Evolutionary conservation across 2,113 vertebrate species (phyloP), one percentile per base, ranked within the genome.

Genomic region (Pterophyllum scalare): DNA sequence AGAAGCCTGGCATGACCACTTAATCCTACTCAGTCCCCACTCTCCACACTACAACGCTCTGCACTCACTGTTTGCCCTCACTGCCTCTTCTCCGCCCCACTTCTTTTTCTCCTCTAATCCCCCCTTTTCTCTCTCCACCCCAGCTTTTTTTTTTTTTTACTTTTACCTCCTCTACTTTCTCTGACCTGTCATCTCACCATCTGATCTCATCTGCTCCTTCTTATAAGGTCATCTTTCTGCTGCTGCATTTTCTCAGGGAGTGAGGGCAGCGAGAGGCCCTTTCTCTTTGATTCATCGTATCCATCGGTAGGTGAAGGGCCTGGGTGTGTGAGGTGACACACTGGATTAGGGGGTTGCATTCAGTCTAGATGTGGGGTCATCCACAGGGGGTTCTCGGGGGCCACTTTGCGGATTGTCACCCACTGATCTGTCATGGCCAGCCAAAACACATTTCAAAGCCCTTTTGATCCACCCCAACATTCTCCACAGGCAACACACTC

Each of bases 351-450:
- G 65, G 75, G 80, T 81, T 64, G 81, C 72, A 87, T 94, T 93
- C 80, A 93, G 78, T 79, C 59, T 56, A 84, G 77, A 91, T 87
- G 64, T 59, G 72, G 87, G 88, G 89, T 93, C 90, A 88, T 84
- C 81, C 59, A 31, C 38, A 28, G 88, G 87, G 90, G 90, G 87
- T 88, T 87, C 83, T 86, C 15, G 6, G 72, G 56, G 90, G 77
- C 60, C 7, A 49, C 81, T 88, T 86, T 82, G 85, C 75, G 74
- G 64, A 86, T 87, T 86, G 87, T 91, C 70, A 56, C 89, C 85
- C 76, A 88, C 87, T 92, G 90, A 91, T 91, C 90, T 91, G 91
- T 93, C 92, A 91, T 61, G 88, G 87, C 62, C 81, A 87, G 81
- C 87, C 84, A 91, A 87, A 92, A 91, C 86, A 90, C 79, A 91